A percentile compares a stretch with the other conserved stretches of the same genome.
Evolutionary conservation across 2,113 vertebrate species (phyloP).

Genomic region (Coptodon rendalli): DNA sequence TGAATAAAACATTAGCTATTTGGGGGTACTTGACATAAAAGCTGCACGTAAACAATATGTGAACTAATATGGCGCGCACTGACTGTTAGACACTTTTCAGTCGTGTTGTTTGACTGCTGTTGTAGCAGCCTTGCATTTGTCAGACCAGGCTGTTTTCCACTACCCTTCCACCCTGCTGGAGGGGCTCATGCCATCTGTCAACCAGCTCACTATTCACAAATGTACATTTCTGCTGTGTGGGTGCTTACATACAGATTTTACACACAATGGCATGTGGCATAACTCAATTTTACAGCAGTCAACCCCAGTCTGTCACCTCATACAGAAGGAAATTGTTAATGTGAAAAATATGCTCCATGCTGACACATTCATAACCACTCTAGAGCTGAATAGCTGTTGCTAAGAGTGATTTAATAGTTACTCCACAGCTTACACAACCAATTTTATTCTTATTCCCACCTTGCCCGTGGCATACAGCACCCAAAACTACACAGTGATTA

Average conservation of each 20-base stretch:
- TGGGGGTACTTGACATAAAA: neutral
- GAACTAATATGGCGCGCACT: neutral
- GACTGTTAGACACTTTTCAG: neutral
- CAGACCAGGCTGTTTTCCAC: neutral
- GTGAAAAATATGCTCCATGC: constrained; percentile 34
- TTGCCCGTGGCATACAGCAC: neutral
- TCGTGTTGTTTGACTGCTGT: neutral
- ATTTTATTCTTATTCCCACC: neutral
- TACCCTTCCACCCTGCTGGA: neutral
- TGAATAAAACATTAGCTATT: neutral
- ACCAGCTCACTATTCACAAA: constrained; percentile 29
- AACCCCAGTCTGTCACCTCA: constrained; percentile 34
- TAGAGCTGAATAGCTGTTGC: constrained; percentile 26
- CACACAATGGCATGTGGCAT: constrained; percentile 39
- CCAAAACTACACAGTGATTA: neutral
- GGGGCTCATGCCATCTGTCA: constrained; percentile 14
- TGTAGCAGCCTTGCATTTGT: neutral
- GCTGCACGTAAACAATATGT: neutral
- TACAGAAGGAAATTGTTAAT: constrained; percentile 30
- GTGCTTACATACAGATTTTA: constrained; percentile 41
- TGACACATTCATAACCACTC: constrained; percentile 39
- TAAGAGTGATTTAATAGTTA: constrained; percentile 35
- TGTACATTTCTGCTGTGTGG: constrained; percentile 28
- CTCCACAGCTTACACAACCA: constrained; percentile 4
- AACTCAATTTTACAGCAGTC: constrained; percentile 54